phyloP scores from a whole-genome alignment of 2,797 vertebrate species.

The Kryptolebias ocellatus region DNA sequence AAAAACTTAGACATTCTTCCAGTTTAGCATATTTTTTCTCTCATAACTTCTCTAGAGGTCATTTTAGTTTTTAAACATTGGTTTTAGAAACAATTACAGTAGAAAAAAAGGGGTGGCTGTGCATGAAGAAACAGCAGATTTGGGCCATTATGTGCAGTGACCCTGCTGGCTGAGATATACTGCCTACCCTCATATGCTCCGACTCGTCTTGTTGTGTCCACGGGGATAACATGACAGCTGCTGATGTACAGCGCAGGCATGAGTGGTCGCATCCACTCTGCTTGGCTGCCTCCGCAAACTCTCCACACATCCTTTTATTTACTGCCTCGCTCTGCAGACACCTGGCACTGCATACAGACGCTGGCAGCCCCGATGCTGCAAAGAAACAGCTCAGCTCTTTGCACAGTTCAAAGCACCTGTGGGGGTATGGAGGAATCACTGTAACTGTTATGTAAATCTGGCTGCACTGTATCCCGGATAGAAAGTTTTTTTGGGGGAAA shows the following conservation, averaged over 20 bases:
- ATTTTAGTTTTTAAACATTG: slow-evolving; percentile 10
- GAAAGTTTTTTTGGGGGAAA: slow-evolving; percentile 1
- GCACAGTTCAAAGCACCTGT: slow-evolving; percentile 26
- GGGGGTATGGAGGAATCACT: slow-evolving; percentile 14
- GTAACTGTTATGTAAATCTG: slow-evolving; percentile 27
- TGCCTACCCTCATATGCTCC: slow-evolving; percentile 46
- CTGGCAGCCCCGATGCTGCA: slow-evolving; percentile 24
- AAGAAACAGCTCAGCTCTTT: slow-evolving; percentile 46
- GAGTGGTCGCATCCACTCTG: slow-evolving; percentile 53
- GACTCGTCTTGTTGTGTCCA: slow-evolving; percentile 51
- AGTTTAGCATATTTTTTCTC: slow-evolving; percentile 9
- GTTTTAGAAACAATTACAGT: slow-evolving; percentile 14
- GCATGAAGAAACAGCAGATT: slow-evolving; percentile 34
- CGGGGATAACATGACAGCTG: slow-evolving; percentile 68
- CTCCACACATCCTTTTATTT: slow-evolving; percentile 57
- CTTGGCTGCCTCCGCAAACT: slow-evolving; percentile 62
- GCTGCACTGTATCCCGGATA: slow-evolving; percentile 2
- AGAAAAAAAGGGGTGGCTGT: background rate
- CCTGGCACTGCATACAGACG: slow-evolving; percentile 11
- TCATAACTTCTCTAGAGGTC: slow-evolving; percentile 15
- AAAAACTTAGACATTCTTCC: slow-evolving; percentile 11
- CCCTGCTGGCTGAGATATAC: slow-evolving; percentile 53
- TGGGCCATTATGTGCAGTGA: slow-evolving; percentile 30
- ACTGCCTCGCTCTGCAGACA: slow-evolving; percentile 49
- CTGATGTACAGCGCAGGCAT: slow-evolving; percentile 62